Percentiles rank a stretch among this genome's conserved stretches.
Conservation (phyloP, 2,888 invertebrate species). For the Scaptomyza reducta region DNA sequence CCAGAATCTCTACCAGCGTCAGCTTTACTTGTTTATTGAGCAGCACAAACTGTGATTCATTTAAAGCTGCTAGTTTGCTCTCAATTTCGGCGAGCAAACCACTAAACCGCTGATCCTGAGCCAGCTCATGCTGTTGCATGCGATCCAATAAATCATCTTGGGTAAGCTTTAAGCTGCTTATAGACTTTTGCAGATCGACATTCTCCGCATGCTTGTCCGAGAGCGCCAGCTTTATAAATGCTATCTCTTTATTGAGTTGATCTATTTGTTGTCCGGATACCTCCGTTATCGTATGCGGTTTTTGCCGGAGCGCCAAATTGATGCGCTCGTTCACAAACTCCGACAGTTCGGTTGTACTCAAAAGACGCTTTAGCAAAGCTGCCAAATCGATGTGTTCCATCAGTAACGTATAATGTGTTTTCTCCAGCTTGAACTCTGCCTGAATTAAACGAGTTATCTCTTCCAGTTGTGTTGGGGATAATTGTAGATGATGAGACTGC, state of each 20-base stretch:
- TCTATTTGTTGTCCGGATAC: constrained; percentile 84
- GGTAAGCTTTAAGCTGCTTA: constrained; percentile 70
- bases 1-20: constrained; percentile 86
- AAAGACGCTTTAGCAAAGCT: constrained; percentile 81
- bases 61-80: constrained; percentile 70
- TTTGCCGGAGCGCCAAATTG: constrained; percentile 23
- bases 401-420: constrained; percentile 65
- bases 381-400: constrained; percentile 81
- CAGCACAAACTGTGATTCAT: constrained; percentile 85
- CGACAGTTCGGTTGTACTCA: constrained; percentile 77
- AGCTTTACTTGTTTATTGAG: constrained; percentile 86
- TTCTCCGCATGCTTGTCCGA: constrained; percentile 85
- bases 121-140: constrained; percentile 75
- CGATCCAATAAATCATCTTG: constrained; percentile 78
- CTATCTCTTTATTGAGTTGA: constrained; percentile 85
- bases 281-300: constrained; percentile 5
- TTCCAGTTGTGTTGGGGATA: constrained; percentile 82
- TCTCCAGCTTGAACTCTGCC: constrained; percentile 62
- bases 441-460: constrained; percentile 81
- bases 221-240: constrained; percentile 86
- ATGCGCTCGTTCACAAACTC: constrained; percentile 77
- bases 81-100: constrained; percentile 80
- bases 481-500: constrained; percentile 51
- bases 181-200: constrained; percentile 78
- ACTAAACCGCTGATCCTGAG: constrained; percentile 75